Evolutionary conservation across 2,113 vertebrate species (phyloP), one percentile per base, ranked within the genome.

Genomic region (Percopsis transmontana): DNA sequence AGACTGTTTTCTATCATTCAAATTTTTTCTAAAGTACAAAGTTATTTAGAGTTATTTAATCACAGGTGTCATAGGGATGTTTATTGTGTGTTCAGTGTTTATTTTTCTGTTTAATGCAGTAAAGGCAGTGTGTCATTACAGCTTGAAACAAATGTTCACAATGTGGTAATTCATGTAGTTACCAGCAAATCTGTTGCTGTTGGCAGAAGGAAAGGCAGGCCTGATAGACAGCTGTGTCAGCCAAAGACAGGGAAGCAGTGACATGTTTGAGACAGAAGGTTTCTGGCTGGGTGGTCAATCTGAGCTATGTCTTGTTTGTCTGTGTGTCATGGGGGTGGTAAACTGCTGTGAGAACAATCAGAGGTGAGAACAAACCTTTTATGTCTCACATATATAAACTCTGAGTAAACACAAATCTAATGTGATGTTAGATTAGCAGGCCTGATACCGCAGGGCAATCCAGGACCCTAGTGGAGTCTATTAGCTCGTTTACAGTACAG

Each of bases 171-270:
- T 33, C 7, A 33, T 52, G 50, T 58, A 55, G 60, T 62, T 48
- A 45, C 2, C 8, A n/a, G 8, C 5, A 41, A 33, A 81, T 33
- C 27, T 45, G 41, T 27, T 51, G 54, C 14, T 2, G 16, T 55
- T 50, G 42, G 40, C 42, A 33, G 24, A 33, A 52, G 16, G 9
- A 51, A 12, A 21, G 54, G 59, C 24, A 40, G 8, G 45, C 60
- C 61, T 84, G 73, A 76, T 70, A 76, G 68, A 62, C 79, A 81
- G 62, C 75, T 81, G 82, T 68, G 77, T 76, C 73, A 45, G 23
- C 42, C 6, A 61, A 81, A 81, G 51, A 66, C 67, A 54, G 51
- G 11, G 62, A 53, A 39, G 76, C 38, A 45, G 56, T 38, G 27
- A 2, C 0, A 13, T 41, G 62, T 70, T 57, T 78, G 63, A 48